Percentiles rank a stretch among this genome's conserved stretches.
Conservation (phyloP, 2,113 vertebrate genomes). For the Megalops atlanticus region DNA sequence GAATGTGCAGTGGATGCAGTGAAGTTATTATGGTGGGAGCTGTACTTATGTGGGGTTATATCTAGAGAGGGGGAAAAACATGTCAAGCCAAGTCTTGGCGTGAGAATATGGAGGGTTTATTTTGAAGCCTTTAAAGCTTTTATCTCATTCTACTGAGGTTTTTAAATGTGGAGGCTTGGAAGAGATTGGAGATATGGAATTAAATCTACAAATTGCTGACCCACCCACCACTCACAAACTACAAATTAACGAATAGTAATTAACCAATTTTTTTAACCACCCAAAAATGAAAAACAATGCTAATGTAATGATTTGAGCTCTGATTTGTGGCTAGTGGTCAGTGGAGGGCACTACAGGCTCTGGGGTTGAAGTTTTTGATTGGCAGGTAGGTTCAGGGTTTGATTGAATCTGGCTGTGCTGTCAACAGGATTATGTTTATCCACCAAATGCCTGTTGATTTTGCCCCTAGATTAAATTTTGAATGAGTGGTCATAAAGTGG, state of each 20-base stretch:
- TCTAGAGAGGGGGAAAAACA: neutral
- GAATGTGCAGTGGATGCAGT: neutral
- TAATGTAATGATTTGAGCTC: neutral
- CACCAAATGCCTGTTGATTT: neutral
- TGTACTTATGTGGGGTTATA: neutral
- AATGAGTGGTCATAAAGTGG: neutral
- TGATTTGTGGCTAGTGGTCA: neutral
- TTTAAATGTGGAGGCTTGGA: neutral
- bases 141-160: neutral
- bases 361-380: neutral
- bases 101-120: neutral
- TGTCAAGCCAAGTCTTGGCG: too few species aligned
- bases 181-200: neutral
- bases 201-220: neutral
- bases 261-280: too few species aligned
- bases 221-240: neutral
- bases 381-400: neutral
- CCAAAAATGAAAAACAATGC: too few species aligned
- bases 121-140: neutral
- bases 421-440: too few species aligned
- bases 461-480: neutral
- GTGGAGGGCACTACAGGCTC: neutral
- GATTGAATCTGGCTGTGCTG: neutral
- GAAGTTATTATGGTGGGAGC: neutral
- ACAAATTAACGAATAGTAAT: neutral